Evolutionary conservation across 2,888 invertebrate genomes (phyloP).

Genomic region (Argyra leucocephala): DNA sequence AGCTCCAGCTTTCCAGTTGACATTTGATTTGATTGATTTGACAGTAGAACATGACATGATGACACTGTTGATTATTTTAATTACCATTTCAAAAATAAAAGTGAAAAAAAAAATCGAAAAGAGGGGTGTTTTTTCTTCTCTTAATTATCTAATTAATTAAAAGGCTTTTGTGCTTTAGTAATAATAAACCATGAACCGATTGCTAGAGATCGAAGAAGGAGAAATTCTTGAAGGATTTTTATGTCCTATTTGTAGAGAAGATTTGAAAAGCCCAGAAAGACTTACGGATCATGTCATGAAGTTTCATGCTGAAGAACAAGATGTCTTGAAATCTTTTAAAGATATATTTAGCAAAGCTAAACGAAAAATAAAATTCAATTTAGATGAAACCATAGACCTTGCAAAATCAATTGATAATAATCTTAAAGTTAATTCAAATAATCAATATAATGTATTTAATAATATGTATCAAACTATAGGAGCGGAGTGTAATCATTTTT

Average conservation of each 20-base stretch:
- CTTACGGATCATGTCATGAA: slow-evolving; percentile 83
- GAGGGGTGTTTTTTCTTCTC: not conserved
- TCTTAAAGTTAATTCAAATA: slow-evolving; percentile 33
- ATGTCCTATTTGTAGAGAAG: slow-evolving; percentile 89
- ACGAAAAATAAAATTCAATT: slow-evolving; percentile 66
- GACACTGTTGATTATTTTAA: no score
- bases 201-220: slow-evolving; percentile 37
- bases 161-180: not conserved
- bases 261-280: slow-evolving; percentile 73
- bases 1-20: no score
- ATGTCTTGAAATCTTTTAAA: slow-evolving; percentile 68
- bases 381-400: slow-evolving; percentile 57
- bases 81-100: no score
- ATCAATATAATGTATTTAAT: slow-evolving; percentile 31
- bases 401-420: slow-evolving; percentile 51
- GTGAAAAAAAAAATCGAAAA: not conserved
- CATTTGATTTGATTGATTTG: no score
- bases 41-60: no score
- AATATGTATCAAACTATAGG: slow-evolving; percentile 43
- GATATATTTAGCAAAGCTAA: slow-evolving; percentile 84
- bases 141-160: not conserved
- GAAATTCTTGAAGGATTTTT: slow-evolving; percentile 84
- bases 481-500: slow-evolving; percentile 51
- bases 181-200: not conserved
- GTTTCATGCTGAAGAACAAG: slow-evolving; percentile 77